A percentile compares a stretch with the other conserved stretches of the same genome.
These are phyloP conservation scores for Acronicta psi DNA, from an alignment of 2,888 invertebrate species.

Conservation along the genomic window DNA sequence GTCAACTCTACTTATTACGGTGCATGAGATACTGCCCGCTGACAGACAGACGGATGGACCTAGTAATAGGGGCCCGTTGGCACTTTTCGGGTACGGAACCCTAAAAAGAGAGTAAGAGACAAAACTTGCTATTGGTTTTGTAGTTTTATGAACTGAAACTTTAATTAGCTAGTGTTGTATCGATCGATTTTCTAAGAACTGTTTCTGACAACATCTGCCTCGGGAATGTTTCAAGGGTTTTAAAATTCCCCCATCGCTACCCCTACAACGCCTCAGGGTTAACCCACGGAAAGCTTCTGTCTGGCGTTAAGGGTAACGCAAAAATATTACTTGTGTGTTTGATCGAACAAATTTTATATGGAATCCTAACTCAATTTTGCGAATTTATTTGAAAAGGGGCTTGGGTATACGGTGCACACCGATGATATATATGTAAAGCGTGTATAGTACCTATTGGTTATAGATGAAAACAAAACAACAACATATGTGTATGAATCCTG, in stretches of 20 bases:
- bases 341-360: constrained; percentile 37
- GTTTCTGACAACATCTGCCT: constrained; percentile 20
- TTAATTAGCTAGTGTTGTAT: constrained; percentile 2
- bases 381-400: constrained; percentile 23
- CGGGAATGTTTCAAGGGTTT: constrained; percentile 30
- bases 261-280: constrained; percentile 31
- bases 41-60: no score
- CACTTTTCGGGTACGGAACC: no score
- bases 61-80: no score
- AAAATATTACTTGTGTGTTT: constrained; percentile 44
- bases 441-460: no score
- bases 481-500: no score
- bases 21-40: no score
- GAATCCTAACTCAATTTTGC: constrained; percentile 25
- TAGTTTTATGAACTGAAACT: no score
- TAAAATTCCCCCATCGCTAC: constrained; percentile 4
- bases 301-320: constrained; percentile 16
- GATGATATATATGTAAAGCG: no score
- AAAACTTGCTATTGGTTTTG: no score
- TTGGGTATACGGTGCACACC: neutral
- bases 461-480: no score
- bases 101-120: no score
- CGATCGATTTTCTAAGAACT: constrained; percentile 27
- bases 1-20: no score
- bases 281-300: constrained; percentile 5